These are phyloP conservation scores for Lepidochrysops patricia DNA, from an alignment of 2,888 invertebrate genomes.

Conservation along the genomic window DNA sequence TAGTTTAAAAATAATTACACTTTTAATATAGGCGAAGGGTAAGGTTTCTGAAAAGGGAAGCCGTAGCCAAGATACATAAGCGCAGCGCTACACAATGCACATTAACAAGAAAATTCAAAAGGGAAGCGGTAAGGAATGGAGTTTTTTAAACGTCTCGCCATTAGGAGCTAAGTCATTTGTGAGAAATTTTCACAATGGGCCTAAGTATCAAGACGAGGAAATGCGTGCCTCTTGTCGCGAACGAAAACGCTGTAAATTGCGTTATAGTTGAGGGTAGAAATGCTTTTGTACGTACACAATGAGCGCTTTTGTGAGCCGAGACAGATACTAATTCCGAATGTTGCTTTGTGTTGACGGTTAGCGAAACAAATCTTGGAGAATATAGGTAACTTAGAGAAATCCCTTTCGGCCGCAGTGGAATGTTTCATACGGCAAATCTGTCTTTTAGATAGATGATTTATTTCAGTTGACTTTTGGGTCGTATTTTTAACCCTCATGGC, in stretches of 20 bases:
- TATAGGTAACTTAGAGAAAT: conserved; percentile 22
- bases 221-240: conserved; percentile 30
- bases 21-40: too few relatives aligned
- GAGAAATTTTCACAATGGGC: conserved; percentile 42
- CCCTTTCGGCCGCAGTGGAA: neutral
- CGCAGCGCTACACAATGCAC: neutral
- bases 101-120: too few relatives aligned
- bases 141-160: too few relatives aligned
- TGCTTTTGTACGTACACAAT: conserved; percentile 47
- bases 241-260: conserved; percentile 41
- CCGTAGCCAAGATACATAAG: too few relatives aligned
- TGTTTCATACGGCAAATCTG: conserved; percentile 14
- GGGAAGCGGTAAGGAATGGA: too few relatives aligned
- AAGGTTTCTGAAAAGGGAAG: too few relatives aligned
- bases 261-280: conserved; percentile 43
- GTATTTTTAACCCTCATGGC: too few relatives aligned
- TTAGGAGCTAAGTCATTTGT: conserved; percentile 39
- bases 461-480: too few relatives aligned
- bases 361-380: conserved; percentile 37
- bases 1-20: too few relatives aligned
- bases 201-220: conserved; percentile 36
- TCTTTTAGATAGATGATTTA: neutral
- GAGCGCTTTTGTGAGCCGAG: conserved; percentile 42
- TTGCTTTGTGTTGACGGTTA: conserved; percentile 34
- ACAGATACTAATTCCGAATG: conserved; percentile 58